Evolutionary conservation across 2,888 invertebrate species (phyloP), one percentile per base, ranked within the genome.

Genomic region (Saturnia japonica): DNA sequence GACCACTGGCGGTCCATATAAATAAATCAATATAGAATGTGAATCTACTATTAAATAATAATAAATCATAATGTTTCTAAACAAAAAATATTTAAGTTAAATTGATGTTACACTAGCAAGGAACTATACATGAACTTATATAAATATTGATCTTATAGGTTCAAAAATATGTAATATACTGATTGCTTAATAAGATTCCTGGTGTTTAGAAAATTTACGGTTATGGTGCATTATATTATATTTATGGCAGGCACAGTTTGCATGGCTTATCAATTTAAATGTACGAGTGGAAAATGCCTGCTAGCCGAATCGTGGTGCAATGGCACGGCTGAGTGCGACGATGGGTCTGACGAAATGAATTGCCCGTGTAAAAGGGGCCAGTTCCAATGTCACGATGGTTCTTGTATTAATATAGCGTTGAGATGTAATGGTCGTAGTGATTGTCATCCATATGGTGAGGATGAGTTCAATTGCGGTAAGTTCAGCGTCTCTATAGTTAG

Each of bases 201-300:
- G 76, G 78, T 83, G 77, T 78, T 72, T 77, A 70, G 68, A 74
- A 22, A 73, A 75, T 77, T 81, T 80, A 82, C 81, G 92, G 93
- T 90, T 90, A 88, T 83, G 91, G 91, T 80, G 82, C 80, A 85
- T 86, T 85, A 85, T 85, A 85, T 86, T 85, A 85, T 85, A 80
- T 88, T 78, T 88, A 91, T 78, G 89, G 88, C 93, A 91, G 91
- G 91, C 89, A 86, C 88, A 85, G 78, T 85, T 85, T 93, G 94
- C 94, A 93, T 93, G 93, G 92, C 94, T 91, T 91, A 88, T 91
- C 84, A 93, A 84, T 96, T 95, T 95, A 94, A 95, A 82, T 96
- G 96, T 91, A 89, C 94, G 83, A 95, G 93, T 83, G 96, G 96
- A 85, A 90, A 94, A 82, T 96, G 96, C 90, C 94, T 96, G 77